Evolutionary conservation across 1,140 invertebrate species (phyloP), one percentile per base, ranked within the genome.

Genomic region (Panagrolaimus sp.): DNA sequence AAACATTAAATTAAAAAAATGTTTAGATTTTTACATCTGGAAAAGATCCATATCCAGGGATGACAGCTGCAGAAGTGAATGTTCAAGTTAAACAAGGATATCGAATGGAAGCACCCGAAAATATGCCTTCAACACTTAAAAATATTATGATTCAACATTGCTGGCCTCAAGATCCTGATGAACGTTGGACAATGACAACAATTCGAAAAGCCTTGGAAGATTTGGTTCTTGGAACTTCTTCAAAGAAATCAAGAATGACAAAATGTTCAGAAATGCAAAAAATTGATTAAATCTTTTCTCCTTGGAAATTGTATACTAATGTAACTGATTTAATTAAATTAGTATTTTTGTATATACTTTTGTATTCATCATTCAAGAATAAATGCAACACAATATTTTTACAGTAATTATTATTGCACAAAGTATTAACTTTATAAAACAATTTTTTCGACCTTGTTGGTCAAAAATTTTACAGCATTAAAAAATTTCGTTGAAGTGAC

Each of bases 41-140:
- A 0, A 26, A 15, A 9, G 73, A 74, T 28, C 76, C 74, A 17
- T 75, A 77, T 45, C 70, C 71, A 8, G 67, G 64, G 24, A 65
- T 78, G 64, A 63, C 71, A 8, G 65, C 74, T 21, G 74, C 75
- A 24, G 70, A 78, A n/a, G 74, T 78, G 10, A 78, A 76, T 47
- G 68, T 72, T 24, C 68, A 75, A 68, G 73, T 75, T 26, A 70
- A 69, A 46, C 43, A 24, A 12, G 73, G 73, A 43, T 75, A 75
- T 46, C 64, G 73, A 47, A 75, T 75, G 73, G 24, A 46, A 38
- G 48, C 73, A 45, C 73, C 73, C 43, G 73, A 75, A 28, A 47
- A 45, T 32, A 75, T 75, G 73, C 73, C 73, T 6, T 43, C 58
- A 21, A 46, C 64, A n/a, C 28, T 75, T 32, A 55, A 67, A 21